Evolutionary conservation across 2,797 vertebrate species (phyloP), one percentile per base, ranked within the genome.

Genomic region (Amniataba percoides): DNA sequence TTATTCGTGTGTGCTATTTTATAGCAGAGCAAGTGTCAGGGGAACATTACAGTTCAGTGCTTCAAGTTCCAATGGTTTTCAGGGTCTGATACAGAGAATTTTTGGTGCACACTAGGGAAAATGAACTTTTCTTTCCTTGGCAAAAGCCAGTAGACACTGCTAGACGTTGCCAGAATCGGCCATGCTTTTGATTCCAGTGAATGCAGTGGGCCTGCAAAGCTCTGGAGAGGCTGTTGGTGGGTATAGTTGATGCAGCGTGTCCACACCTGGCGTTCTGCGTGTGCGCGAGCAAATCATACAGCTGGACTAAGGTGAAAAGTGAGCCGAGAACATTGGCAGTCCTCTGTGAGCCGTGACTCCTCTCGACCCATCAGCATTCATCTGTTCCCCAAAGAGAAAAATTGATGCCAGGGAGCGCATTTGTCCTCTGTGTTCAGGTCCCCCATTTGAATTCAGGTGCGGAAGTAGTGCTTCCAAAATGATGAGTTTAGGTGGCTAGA

Each of bases 191-290:
- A 77, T 66, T 63, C 66, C 51, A 71, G 60, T 73, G 48, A 63
- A 74, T 61, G 39, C 40, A 70, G 55, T 39, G 18, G 45, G 16
- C 43, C 69, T 63, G 27, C 66, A 70, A 45, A 53, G 45, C 43
- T 53, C 45, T 27, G 11, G 57, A 59, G n/a, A 59, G 55, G 27
- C 13, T 39, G 48, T 31, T 23, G 40, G 5, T 59, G 52, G 14
- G 18, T 23, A 19, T 84, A 59, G 21, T 67, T 58, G 56, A 62
- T 71, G 58, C 52, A 52, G 31, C 67, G 43, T 48, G 56, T 72
- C 52, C 43, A 74, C 58, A 83, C 81, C 81, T 82, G 76, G 73
- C 83, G 51, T 64, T 71, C 66, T 57, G 34, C 23, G 27, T 55
- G 65, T 59, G 31, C 13, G 19, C 8, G 56, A 49, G 48, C 62